Evolutionary conservation across 2,113 vertebrate genomes (phyloP), one percentile per base, ranked within the genome.

Genomic region (Pedionomus torquatus): DNA sequence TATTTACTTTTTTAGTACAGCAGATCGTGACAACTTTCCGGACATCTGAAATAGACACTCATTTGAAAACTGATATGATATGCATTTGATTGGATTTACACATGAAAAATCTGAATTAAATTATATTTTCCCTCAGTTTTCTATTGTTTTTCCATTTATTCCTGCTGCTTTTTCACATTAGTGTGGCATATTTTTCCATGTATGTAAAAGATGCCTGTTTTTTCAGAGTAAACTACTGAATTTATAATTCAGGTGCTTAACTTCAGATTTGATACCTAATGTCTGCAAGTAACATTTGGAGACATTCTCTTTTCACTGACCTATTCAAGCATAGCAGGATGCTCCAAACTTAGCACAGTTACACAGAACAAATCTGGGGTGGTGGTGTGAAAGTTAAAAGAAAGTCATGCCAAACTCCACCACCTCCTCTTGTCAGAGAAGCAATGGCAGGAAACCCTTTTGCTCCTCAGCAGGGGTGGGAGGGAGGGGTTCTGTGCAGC

Each of bases 401-500:
- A 61, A 95, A 65, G 44, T 66, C 31, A 77, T 6, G 3, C 49
- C 28, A 72, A 93, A 57, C 35, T 63, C 37, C 20, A 87, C 4
- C 26, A 41, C 18, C 30, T 63, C 24, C 30, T 8, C 2, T 10
- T 35, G 51, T 26, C 48, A 79, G 20, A 58, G 35, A 57, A 94
- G 13, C 1, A 1, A 63, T 17, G 54, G 16, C 14, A 66, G 30
- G 35, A 82, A 66, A 39, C 25, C 6, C 11, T 80, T 28, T 43
- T 68, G 15, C 24, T 85, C 26, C 14, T 52, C 54, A 49, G 21
- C 0, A 0, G 10, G 21, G 26, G 7, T 2, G 3, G 7, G 33
- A 82, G 17, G 39, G 19, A 43, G 7, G 3, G 17, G 12, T 25
- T 31, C 13, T 28, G 13, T 33, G 14, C 19, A 51, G 13, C 24